Percentiles rank a stretch among this genome's conserved stretches.
Conservation (phyloP, 2,113 vertebrate species). For the Condylura cristata region DNA sequence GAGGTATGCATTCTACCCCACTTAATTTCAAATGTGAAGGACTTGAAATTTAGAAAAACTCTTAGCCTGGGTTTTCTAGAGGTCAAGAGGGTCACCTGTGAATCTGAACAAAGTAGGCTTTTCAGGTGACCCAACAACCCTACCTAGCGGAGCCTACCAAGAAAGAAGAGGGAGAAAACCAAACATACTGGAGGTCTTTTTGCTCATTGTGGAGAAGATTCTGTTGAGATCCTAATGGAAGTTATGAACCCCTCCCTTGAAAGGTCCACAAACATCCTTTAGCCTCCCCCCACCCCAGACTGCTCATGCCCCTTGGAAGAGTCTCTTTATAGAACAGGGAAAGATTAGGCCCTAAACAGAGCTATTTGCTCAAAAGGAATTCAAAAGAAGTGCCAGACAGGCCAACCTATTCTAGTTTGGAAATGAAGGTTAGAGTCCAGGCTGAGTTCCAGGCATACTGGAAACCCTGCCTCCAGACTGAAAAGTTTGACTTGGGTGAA, state of each 20-base stretch:
- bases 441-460: background rate
- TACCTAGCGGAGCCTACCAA: background rate
- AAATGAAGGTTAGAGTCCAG: background rate
- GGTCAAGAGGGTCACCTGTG: background rate
- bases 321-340: background rate
- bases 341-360: background rate
- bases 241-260: background rate
- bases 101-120: background rate
- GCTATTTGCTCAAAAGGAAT: background rate
- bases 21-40: background rate
- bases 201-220: background rate
- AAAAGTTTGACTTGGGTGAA: background rate
- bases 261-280: background rate
- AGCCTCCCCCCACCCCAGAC: background rate
- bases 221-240: background rate
- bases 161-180: background rate
- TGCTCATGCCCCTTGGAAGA: background rate
- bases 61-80: background rate
- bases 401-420: background rate
- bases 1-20: background rate
- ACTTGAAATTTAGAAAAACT: slow-evolving; percentile 1
- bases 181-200: background rate
- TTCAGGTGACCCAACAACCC: background rate
- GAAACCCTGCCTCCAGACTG: background rate
- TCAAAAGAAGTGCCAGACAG: background rate